Evolutionary conservation across 2,888 invertebrate species (phyloP).

Genomic region (Pristionchus mayeri): DNA sequence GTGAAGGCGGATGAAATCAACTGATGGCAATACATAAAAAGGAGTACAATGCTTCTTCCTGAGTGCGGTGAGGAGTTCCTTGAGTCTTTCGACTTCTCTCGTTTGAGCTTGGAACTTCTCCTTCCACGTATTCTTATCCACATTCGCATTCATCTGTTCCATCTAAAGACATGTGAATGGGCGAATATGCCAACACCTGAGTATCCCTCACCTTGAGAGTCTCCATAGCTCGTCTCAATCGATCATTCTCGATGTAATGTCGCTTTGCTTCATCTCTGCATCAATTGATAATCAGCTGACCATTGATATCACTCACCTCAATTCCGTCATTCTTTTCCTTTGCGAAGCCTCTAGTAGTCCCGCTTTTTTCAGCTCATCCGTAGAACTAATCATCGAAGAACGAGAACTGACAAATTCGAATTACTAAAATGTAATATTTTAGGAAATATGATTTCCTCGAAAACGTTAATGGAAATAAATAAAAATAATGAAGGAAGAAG

Average conservation of each 20-base stretch:
- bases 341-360: background rate
- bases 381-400: background rate
- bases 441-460: no score
- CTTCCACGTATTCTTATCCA: constrained; percentile 22
- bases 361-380: constrained; percentile 4
- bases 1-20: background rate
- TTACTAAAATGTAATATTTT: no score
- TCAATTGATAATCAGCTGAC: no score
- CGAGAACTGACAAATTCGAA: background rate
- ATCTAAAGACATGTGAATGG: background rate
- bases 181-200: background rate
- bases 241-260: constrained; percentile 9
- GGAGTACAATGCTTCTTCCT: constrained; percentile 8
- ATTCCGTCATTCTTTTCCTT: constrained; percentile 38
- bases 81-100: constrained; percentile 34
- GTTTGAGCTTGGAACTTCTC: constrained; percentile 13
- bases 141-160: background rate
- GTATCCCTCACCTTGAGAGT: background rate
- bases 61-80: background rate
- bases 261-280: constrained; percentile 28
- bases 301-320: background rate
- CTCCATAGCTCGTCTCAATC: constrained; percentile 9
- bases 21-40: background rate
- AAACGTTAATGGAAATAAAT: no score
- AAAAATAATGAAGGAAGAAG: no score